These are phyloP conservation scores for Gila robusta DNA, from an alignment of 2,797 vertebrate species.

Conservation along the genomic window DNA sequence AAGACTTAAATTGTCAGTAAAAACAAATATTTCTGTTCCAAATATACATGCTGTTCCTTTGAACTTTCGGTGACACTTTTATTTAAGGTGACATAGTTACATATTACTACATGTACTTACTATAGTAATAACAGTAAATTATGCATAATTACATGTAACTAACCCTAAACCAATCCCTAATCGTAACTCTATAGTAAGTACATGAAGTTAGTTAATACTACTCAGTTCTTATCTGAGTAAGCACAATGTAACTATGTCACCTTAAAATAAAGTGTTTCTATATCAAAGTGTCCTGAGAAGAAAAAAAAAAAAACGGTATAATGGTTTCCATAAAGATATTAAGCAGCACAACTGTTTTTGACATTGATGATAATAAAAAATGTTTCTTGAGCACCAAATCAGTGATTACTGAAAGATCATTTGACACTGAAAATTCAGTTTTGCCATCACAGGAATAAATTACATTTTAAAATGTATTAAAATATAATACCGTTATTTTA, in stretches of 20 bases:
- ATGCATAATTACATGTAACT: too few species aligned
- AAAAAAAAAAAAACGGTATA: too few species aligned
- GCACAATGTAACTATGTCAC: too few species aligned
- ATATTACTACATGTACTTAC: background rate
- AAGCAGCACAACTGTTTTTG: background rate
- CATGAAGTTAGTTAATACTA: background rate
- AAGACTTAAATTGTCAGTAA: too few species aligned
- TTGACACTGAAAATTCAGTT: background rate
- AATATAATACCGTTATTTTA: background rate
- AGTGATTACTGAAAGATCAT: background rate
- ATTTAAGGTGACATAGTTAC: background rate
- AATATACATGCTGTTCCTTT: too few species aligned
- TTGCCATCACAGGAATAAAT: background rate
- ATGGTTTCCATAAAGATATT: background rate
- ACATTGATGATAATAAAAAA: background rate
- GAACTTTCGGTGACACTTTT: background rate
- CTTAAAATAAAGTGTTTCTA: background rate
- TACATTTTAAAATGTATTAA: background rate
- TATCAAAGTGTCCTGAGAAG: background rate
- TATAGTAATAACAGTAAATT: background rate
- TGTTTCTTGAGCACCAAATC: background rate
- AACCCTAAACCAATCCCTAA: background rate
- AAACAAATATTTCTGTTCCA: too few species aligned
- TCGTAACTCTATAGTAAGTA: background rate
- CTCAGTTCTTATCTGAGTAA: too few species aligned